phyloP scores from a whole-genome alignment of 2,888 invertebrate species.

The Meandrusa payeni region DNA sequence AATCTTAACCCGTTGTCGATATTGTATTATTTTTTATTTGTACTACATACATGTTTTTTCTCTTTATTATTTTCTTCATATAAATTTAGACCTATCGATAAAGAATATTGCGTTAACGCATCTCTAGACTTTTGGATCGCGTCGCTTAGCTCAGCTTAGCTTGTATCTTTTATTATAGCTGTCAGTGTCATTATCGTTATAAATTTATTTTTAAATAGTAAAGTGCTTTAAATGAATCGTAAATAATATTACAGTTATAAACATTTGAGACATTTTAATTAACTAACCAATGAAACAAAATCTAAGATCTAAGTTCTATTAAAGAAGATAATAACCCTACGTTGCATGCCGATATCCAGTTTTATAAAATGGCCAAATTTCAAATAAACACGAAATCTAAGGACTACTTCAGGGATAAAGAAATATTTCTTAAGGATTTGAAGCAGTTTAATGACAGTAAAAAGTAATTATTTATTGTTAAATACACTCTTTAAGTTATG shows the following conservation, averaged over 20 bases:
- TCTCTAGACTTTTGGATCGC: too few species aligned
- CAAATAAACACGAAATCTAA: slow-evolving; percentile 81
- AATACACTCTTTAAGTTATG: background rate
- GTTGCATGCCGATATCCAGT: slow-evolving; percentile 26
- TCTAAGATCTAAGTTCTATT: too few species aligned
- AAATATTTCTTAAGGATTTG: slow-evolving; percentile 90
- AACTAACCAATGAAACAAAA: too few species aligned
- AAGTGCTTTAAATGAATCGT: slow-evolving; percentile 12
- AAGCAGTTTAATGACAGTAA: slow-evolving; percentile 94
- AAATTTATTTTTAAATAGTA: slow-evolving; percentile 24
- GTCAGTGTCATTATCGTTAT: slow-evolving; percentile 33
- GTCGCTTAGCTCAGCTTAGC: slow-evolving; percentile 22
- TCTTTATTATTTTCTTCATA: too few species aligned
- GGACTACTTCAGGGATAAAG: slow-evolving; percentile 88
- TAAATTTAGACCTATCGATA: too few species aligned
- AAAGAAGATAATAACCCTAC: slow-evolving; percentile 6
- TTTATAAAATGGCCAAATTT: slow-evolving; percentile 66
- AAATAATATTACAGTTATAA: slow-evolving; percentile 1
- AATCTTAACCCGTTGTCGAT: too few species aligned
- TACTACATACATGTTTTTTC: too few species aligned
- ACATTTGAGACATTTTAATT: too few species aligned
- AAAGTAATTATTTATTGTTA: slow-evolving; percentile 84
- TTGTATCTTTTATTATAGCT: slow-evolving; percentile 20
- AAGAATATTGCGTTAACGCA: too few species aligned
- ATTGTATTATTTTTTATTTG: too few species aligned